These are phyloP conservation scores for Hylia prasina DNA, from an alignment of 2,113 vertebrate genomes.

Conservation along the genomic window DNA sequence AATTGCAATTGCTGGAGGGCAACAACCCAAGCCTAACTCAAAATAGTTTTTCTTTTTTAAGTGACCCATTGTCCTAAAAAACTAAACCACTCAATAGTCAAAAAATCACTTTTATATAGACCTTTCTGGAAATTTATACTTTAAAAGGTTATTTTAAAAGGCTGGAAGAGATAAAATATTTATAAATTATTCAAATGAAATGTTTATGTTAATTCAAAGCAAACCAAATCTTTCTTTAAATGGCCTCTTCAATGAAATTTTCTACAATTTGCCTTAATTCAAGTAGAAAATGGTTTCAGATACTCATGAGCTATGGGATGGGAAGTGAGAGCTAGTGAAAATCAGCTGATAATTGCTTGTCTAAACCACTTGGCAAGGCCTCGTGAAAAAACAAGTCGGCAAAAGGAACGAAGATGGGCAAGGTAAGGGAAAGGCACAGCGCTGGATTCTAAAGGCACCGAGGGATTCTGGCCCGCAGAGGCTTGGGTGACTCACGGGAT, in stretches of 20 bases:
- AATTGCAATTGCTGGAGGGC: not conserved
- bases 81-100: not conserved
- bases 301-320: not conserved
- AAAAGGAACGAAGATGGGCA: not conserved
- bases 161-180: not conserved
- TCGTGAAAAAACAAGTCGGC: not conserved
- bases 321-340: not conserved
- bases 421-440: not conserved
- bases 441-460: accelerated
- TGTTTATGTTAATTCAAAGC: not conserved
- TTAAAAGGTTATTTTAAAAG: not conserved
- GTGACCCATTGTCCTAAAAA: not conserved
- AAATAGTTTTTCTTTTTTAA: not conserved
- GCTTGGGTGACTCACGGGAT: not conserved
- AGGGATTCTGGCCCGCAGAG: not conserved
- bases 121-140: not conserved
- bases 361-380: not conserved
- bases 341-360: not conserved
- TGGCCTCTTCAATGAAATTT: not conserved
- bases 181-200: not conserved
- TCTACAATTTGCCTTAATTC: not conserved
- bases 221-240: not conserved
- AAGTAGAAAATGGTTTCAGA: not conserved
- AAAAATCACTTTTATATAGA: not conserved
- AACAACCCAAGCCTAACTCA: not conserved